Conservation (phyloP, 2,797 vertebrate species). For the Sebastes glaucus region DNA sequence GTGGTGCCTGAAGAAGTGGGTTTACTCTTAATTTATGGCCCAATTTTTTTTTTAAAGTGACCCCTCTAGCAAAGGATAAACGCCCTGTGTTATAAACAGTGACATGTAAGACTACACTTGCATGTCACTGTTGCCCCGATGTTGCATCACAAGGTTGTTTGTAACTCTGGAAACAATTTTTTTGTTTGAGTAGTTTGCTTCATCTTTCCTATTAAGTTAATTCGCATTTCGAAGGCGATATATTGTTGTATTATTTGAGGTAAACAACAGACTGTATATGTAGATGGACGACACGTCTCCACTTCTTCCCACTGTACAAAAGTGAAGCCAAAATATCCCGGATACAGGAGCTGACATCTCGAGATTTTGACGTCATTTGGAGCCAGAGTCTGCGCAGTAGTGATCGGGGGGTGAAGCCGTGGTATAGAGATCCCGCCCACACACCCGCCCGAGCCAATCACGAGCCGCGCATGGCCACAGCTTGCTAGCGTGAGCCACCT, state of each 20-base stretch:
- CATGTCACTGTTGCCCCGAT: not conserved
- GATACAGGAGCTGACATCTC: too few species aligned
- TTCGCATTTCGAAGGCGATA: not conserved
- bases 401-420: accelerated
- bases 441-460: too few species aligned
- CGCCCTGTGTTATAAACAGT: not conserved
- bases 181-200: not conserved
- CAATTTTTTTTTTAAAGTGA: not conserved
- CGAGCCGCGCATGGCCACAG: accelerated
- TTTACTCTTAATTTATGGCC: not conserved
- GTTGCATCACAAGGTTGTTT: not conserved
- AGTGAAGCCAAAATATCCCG: too few species aligned
- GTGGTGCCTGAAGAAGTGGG: not conserved
- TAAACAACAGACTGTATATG: too few species aligned
- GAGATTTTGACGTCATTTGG: too few species aligned
- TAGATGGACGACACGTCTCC: too few species aligned
- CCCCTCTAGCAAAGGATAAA: not conserved
- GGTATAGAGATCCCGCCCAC: accelerated
- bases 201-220: not conserved
- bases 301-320: too few species aligned
- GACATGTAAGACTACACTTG: not conserved
- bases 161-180: not conserved
- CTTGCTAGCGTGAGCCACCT: too few species aligned
- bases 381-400: too few species aligned
- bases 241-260: not conserved